Base-by-base conservation (phyloP, 1,140 invertebrate species). In the Aphelenchoides besseyi region DNA sequence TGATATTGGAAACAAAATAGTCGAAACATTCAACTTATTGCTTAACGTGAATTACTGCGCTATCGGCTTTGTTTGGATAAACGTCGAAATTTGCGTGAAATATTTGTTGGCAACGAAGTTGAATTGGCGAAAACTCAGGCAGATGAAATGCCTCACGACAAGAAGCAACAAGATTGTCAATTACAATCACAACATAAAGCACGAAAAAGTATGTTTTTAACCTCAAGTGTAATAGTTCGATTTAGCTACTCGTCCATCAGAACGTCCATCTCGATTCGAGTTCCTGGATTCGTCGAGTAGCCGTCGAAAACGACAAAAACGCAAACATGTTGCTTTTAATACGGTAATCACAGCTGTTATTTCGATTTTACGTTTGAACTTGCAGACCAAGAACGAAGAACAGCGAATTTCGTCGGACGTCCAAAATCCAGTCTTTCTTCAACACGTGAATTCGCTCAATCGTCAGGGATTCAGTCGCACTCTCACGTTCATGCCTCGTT, bases 351-450 rank as follows among this genome's bases (percentile, higher is more conserved):
- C n/a, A n/a, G n/a, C n/a, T n/a, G 41, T 23, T 48, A 12, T 48
- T 23, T 23, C 12, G 12, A 16, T 48, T 48, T 23, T 23, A 16
- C 41, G 12, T 16, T 23, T 48, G 41, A 12, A 12, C 23, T 23
- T 48, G 12, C 41, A 48, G 41, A 48, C 41, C 41, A 48, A 48
- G 41, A 48, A 48, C 41, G 41, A 48, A 48, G 41, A 48, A 23
- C 12, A 48, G 41, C 12, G 23, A 23, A 48, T 48, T 23, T 48
- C 41, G 41, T 48, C 41, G 41, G 41, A 48, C 41, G 41, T 48
- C 12, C 41, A 12, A 12, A 48, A 23, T 23, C 12, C 41, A 12
- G 41, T 48, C 41, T 48, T 48, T 23, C 41, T 48, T 12, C 41
- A 48, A 23, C 41, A 48, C 41, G 41, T 48, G 12, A 23, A 12